Percentiles rank a stretch among this genome's conserved stretches.
Evolutionary conservation across 2,113 vertebrate genomes (phyloP).

Genomic region (Redunca redunca): DNA sequence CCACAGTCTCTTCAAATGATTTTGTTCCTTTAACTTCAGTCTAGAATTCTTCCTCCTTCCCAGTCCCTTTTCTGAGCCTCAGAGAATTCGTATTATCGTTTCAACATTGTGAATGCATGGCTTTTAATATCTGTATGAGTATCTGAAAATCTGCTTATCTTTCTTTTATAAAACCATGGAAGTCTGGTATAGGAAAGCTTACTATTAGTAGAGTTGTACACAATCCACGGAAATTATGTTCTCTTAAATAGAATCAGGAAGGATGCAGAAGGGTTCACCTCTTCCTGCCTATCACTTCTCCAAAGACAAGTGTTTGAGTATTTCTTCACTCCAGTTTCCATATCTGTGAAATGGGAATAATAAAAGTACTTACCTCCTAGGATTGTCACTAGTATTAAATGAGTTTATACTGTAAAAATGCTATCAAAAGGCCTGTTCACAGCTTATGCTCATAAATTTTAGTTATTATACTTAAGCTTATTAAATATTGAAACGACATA

Average conservation of each 20-base stretch:
- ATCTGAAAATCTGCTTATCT: neutral
- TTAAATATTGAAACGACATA: neutral
- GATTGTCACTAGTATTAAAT: neutral
- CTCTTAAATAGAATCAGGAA: neutral
- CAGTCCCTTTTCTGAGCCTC: neutral
- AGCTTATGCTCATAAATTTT: neutral
- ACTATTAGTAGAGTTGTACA: neutral
- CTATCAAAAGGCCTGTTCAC: neutral
- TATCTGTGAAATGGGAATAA: neutral
- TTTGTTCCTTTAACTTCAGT: constrained; percentile 13
- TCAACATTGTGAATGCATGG: neutral
- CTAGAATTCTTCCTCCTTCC: neutral
- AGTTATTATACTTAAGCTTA: neutral
- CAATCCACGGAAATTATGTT: fast-evolving
- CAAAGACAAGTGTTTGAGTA: neutral
- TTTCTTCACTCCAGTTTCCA: neutral
- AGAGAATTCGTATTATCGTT: neutral
- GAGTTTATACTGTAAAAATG: neutral
- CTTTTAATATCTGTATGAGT: neutral
- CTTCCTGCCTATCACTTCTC: neutral
- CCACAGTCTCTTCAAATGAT: neutral
- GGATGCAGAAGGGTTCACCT: fast-evolving
- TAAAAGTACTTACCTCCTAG: neutral
- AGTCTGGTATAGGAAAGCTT: neutral
- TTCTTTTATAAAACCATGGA: neutral